Percentiles rank a stretch among this genome's conserved stretches.
These are phyloP conservation scores for Venustaconcha ellipsiformis DNA, from an alignment of 1,140 invertebrate species.

Conservation along the genomic window DNA sequence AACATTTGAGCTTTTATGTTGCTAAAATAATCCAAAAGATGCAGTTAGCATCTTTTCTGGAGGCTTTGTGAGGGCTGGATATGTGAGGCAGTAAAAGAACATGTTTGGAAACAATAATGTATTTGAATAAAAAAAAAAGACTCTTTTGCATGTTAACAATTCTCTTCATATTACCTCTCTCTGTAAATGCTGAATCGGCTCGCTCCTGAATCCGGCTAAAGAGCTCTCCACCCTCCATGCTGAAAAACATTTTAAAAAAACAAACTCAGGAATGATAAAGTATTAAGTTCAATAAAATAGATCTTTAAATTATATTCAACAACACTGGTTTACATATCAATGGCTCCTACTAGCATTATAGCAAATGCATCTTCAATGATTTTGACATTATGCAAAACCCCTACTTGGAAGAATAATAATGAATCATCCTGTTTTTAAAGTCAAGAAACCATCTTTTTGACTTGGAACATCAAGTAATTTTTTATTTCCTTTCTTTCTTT, in stretches of 20 bases:
- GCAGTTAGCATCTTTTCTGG: too few relatives aligned
- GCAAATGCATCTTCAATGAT: background rate
- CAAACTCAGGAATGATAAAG: background rate
- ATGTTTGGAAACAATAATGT: too few relatives aligned
- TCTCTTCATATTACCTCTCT: constrained; percentile 79
- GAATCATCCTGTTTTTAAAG: too few relatives aligned
- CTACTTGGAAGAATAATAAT: background rate
- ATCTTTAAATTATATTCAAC: background rate
- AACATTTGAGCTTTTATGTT: too few relatives aligned
- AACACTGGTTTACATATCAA: background rate
- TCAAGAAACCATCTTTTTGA: too few relatives aligned
- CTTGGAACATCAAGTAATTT: too few relatives aligned
- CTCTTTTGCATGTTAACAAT: background rate
- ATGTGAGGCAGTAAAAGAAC: too few relatives aligned
- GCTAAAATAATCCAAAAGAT: too few relatives aligned
- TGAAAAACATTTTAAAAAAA: constrained; percentile 67
- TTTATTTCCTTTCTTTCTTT: too few relatives aligned
- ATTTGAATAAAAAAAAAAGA: too few relatives aligned
- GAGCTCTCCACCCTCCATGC: constrained; percentile 97
- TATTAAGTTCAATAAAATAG: background rate
- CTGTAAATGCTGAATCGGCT: constrained; percentile 93
- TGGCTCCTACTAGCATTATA: background rate
- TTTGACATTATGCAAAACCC: background rate
- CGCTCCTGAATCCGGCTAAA: constrained; percentile 97
- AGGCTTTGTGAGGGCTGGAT: too few relatives aligned